Percentiles rank a stretch among this genome's conserved stretches.
phyloP scores from a whole-genome alignment of 92 coral and sea anemone genomes.

The Virgularia gustaviana region DNA sequence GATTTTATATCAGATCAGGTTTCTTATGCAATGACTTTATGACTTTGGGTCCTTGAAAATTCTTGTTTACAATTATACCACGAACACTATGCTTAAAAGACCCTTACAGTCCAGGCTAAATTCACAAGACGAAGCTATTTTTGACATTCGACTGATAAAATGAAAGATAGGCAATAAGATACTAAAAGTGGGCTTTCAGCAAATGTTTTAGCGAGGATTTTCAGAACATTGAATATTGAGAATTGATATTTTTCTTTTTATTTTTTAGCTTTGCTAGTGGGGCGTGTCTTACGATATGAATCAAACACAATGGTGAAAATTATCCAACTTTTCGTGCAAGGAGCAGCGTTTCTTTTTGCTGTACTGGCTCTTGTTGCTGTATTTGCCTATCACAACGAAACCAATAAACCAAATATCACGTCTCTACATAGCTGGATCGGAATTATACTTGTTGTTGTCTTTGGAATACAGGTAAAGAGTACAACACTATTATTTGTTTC shows the following conservation, averaged over 20 bases:
- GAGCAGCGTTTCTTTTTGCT: conserved; percentile 27
- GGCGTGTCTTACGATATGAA: conserved; percentile 32
- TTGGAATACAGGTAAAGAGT: conserved; percentile 38
- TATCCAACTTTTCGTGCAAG: conserved; percentile 13
- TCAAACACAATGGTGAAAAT: conserved; percentile 2
- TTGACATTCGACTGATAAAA: conserved; percentile 2
- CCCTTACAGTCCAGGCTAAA: no score
- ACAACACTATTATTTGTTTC: no score
- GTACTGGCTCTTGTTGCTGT: conserved; percentile 27
- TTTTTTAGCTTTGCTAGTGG: conserved; percentile 15
- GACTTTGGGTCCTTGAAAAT: no score
- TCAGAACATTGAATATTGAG: neutral
- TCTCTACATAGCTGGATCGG: conserved; percentile 37
- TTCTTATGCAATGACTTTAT: no score
- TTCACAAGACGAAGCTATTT: no score
- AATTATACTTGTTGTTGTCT: conserved; percentile 14
- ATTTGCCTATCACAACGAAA: neutral
- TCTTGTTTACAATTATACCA: neutral
- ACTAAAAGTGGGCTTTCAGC: neutral
- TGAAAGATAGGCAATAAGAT: neutral
- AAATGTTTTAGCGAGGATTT: neutral
- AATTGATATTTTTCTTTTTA: neutral
- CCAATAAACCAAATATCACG: conserved; percentile 2
- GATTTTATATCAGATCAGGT: no score
- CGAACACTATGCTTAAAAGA: no score